These are phyloP conservation scores for Dromas ardeola DNA, from an alignment of 2,113 vertebrate species.

Conservation along the genomic window DNA sequence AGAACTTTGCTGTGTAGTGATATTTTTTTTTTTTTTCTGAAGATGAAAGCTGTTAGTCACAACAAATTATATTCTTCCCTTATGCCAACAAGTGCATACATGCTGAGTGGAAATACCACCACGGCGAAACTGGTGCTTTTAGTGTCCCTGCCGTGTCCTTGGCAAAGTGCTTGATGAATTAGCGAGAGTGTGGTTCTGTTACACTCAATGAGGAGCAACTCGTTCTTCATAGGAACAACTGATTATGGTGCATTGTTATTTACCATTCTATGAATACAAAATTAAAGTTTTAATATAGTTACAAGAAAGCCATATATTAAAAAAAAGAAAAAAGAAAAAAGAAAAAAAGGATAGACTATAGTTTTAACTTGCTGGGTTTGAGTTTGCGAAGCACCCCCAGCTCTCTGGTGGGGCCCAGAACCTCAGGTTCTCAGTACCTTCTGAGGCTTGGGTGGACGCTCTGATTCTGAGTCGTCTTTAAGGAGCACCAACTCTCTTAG, in stretches of 20 bases:
- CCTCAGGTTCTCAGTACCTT: background rate
- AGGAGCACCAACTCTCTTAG: background rate
- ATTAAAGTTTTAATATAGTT: background rate
- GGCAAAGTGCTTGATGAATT: background rate
- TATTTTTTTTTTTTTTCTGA: background rate
- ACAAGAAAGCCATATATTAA: background rate
- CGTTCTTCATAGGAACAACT: background rate
- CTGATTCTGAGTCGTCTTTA: background rate
- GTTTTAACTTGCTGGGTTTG: background rate
- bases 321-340: too few species aligned
- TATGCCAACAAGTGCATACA: background rate
- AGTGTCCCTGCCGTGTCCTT: background rate
- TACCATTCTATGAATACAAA: background rate
- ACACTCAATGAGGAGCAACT: background rate
- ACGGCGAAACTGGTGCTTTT: background rate
- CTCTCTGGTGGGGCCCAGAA: background rate
- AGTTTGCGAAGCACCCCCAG: background rate
- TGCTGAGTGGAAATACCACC: background rate
- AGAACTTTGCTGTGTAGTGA: background rate
- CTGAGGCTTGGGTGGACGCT: background rate
- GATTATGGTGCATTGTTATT: background rate
- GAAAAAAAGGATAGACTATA: background rate
- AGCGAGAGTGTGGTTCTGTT: background rate
- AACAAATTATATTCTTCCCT: background rate
- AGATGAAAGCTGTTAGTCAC: background rate